Percentiles rank a stretch among this genome's conserved stretches.
These are phyloP conservation scores for Drosophila eohydei DNA, from an alignment of 2,888 invertebrate species.

Conservation along the genomic window DNA sequence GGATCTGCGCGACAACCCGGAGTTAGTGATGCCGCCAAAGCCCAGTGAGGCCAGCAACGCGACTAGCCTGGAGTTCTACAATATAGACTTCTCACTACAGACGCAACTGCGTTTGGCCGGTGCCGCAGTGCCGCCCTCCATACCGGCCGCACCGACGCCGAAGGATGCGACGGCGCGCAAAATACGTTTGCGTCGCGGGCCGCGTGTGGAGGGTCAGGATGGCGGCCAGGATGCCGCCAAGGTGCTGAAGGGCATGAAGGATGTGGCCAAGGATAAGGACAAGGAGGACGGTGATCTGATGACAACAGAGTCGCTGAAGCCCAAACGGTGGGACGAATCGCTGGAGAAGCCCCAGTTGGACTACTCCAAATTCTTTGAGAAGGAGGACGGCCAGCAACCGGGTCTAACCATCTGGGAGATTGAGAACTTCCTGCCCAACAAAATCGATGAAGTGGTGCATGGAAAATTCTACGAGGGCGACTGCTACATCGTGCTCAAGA, in stretches of 20 bases:
- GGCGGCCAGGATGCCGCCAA: conserved; percentile 95
- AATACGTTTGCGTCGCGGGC: conserved; percentile 93
- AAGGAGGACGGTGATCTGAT: conserved; percentile 82
- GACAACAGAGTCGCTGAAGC: conserved; percentile 87
- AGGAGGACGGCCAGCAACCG: conserved; percentile 96
- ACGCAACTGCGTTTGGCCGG: conserved; percentile 97
- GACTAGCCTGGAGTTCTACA: conserved; percentile 96
- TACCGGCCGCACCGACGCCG: conserved; percentile 88
- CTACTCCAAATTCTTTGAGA: conserved; percentile 98
- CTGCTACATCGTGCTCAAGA: conserved; percentile 98
- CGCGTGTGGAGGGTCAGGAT: conserved; percentile 87
- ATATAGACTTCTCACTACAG: conserved; percentile 99
- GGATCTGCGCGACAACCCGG: conserved; percentile 96
- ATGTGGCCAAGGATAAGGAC: conserved; percentile 90
- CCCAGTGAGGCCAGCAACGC: conserved; percentile 92
- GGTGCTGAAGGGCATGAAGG: conserved; percentile 92
- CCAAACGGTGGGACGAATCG: conserved; percentile 98
- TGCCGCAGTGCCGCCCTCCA: conserved; percentile 91
- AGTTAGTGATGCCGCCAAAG: conserved; percentile 98
- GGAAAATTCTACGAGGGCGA: conserved; percentile 99
- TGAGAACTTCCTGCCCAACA: conserved; percentile 98
- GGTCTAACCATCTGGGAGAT: conserved; percentile 99
- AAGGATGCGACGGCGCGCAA: conserved; percentile 98
- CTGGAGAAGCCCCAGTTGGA: conserved; percentile 97
- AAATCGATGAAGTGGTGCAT: conserved; percentile 95